A percentile compares a stretch with the other conserved stretches of the same genome.
Conservation (phyloP, 2,888 invertebrate species). For the Zaprionus lineosus region DNA sequence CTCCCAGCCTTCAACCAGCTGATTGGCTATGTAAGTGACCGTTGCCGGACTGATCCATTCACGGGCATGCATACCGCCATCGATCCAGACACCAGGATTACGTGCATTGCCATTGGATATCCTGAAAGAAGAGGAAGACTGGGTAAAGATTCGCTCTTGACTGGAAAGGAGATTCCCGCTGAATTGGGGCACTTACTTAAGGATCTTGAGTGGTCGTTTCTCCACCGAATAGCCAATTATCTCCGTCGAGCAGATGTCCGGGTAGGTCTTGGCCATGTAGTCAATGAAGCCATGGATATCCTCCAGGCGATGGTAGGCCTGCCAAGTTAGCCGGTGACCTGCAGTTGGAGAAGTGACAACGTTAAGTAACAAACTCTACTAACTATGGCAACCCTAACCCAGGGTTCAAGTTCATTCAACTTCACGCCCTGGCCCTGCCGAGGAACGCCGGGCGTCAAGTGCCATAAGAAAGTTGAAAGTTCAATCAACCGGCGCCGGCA, state of each 20-base stretch:
- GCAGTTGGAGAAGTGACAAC: neutral
- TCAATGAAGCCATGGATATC: constrained; percentile 89
- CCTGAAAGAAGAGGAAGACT: constrained; percentile 74
- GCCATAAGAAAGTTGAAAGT: constrained; percentile 26
- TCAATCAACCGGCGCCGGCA: constrained; percentile 8
- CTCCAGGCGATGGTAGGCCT: constrained; percentile 88
- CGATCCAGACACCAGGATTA: constrained; percentile 88
- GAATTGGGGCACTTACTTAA: constrained; percentile 78
- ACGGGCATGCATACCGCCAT: constrained; percentile 92
- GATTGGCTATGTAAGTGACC: constrained; percentile 89
- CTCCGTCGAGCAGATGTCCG: constrained; percentile 88
- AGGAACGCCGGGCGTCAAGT: constrained; percentile 41
- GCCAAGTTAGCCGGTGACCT: constrained; percentile 88
- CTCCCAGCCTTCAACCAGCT: constrained; percentile 87
- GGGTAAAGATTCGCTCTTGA: neutral
- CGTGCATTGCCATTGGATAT: constrained; percentile 87
- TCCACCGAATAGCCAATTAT: constrained; percentile 90
- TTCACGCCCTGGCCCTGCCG: neutral
- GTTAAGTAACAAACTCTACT: neutral
- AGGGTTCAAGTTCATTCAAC: constrained; percentile 52
- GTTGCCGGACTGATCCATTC: constrained; percentile 95
- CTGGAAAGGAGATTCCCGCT: too few species aligned
- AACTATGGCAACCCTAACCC: constrained; percentile 42
- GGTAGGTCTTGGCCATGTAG: constrained; percentile 88
- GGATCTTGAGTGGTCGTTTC: constrained; percentile 88